These are phyloP conservation scores for Conops quadrifasciatus DNA, from an alignment of 2,888 invertebrate species.

Conservation along the genomic window DNA sequence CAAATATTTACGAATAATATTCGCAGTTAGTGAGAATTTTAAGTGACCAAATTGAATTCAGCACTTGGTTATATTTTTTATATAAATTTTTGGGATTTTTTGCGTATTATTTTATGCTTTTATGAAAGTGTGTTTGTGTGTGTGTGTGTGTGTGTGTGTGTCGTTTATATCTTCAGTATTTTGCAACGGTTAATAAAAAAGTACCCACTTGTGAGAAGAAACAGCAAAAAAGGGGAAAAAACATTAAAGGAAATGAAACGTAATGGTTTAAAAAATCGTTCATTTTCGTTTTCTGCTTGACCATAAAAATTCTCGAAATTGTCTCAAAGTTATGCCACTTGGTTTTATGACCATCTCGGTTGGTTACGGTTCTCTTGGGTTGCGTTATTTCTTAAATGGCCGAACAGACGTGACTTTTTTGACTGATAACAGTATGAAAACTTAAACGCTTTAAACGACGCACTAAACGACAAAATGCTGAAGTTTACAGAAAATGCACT, in stretches of 20 bases:
- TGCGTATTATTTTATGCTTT: neutral
- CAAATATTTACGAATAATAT: too few relatives aligned
- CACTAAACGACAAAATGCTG: neutral
- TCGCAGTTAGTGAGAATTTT: neutral
- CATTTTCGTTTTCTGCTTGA: neutral
- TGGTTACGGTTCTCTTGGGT: neutral
- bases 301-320: constrained; percentile 19
- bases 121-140: constrained; percentile 4
- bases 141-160: constrained; percentile 23
- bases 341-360: constrained; percentile 15
- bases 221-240: neutral
- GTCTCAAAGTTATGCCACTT: constrained; percentile 12
- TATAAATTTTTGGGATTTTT: neutral
- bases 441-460: too few relatives aligned
- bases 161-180: neutral
- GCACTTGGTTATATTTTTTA: constrained; percentile 19
- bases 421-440: too few relatives aligned
- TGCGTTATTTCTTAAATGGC: neutral
- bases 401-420: neutral
- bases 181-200: constrained; percentile 9
- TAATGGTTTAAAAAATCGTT: neutral
- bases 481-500: neutral
- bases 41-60: constrained; percentile 20
- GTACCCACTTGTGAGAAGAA: constrained; percentile 12
- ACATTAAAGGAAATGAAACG: neutral